Percentiles rank a stretch among this genome's conserved stretches.
These are phyloP conservation scores for Conus betulinus DNA, from an alignment of 1,140 invertebrate genomes.

Conservation along the genomic window DNA sequence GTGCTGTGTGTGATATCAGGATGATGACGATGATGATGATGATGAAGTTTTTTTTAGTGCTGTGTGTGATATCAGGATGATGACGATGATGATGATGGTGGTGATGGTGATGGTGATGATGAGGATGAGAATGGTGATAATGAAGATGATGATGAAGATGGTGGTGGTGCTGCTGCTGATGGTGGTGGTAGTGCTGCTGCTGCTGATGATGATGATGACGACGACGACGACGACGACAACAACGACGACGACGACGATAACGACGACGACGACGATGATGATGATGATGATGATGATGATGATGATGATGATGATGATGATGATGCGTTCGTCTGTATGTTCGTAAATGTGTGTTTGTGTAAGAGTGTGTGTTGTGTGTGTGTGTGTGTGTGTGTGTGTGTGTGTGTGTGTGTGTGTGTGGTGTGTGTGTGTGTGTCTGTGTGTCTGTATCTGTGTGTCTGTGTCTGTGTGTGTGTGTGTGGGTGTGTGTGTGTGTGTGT, in stretches of 20 bases:
- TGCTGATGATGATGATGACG: not conserved
- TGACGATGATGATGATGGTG: not conserved
- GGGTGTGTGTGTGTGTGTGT: too few species aligned
- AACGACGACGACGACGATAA: not conserved
- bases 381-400: too few species aligned
- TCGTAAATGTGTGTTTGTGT: too few species aligned
- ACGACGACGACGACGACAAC: not conserved
- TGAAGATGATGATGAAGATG: not conserved
- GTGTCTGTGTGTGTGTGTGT: too few species aligned
- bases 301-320: conserved; percentile 16
- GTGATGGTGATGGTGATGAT: not conserved
- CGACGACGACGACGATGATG: not conserved
- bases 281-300: conserved; percentile 20
- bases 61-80: not conserved
- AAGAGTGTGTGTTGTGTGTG: too few species aligned
- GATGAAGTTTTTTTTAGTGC: too few species aligned
- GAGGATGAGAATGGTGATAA: not conserved
- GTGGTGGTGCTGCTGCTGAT: not conserved
- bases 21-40: not conserved
- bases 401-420: too few species aligned
- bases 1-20: not conserved
- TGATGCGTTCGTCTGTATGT: not conserved
- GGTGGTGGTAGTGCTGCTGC: not conserved
- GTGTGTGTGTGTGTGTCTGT: too few species aligned
- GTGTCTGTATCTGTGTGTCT: too few species aligned